Evolutionary conservation across 2,113 vertebrate genomes (phyloP).

Genomic region (Lagenorhynchus albirostris): DNA sequence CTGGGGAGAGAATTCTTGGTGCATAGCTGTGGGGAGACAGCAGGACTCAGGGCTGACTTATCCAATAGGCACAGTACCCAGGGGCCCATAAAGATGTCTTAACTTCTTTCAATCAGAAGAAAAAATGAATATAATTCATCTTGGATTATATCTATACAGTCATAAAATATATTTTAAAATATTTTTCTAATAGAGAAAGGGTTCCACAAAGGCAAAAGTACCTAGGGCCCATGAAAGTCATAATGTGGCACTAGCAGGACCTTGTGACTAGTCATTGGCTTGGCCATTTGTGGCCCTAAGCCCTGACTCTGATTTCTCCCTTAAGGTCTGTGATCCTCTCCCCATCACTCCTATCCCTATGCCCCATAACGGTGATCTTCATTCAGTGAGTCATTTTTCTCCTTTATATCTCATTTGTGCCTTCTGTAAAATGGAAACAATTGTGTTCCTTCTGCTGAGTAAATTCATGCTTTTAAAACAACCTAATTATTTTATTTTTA

Average conservation of each 20-base stretch:
- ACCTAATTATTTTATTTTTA: not conserved
- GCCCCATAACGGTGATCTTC: not conserved
- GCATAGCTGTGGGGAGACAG: not conserved
- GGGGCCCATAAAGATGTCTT: not conserved
- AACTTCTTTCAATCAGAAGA: constrained; percentile 13
- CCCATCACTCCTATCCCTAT: not conserved
- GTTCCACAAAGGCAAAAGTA: not conserved
- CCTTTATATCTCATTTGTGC: not conserved
- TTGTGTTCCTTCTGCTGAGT: not conserved
- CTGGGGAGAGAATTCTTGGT: not conserved
- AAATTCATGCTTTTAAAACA: constrained; percentile 27
- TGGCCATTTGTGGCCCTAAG: not conserved
- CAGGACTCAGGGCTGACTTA: not conserved
- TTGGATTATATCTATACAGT: not conserved
- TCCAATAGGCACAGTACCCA: not conserved
- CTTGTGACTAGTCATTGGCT: not conserved
- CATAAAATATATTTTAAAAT: not conserved
- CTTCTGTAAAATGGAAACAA: not conserved
- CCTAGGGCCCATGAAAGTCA: not conserved
- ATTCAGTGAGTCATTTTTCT: not conserved
- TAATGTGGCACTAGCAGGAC: not conserved
- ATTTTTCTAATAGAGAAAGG: not conserved
- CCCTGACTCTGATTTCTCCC: not conserved
- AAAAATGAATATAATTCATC: not conserved
- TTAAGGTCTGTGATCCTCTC: not conserved